phyloP scores from a whole-genome alignment of 2,113 vertebrate genomes.

The Anoplopoma fimbria region DNA sequence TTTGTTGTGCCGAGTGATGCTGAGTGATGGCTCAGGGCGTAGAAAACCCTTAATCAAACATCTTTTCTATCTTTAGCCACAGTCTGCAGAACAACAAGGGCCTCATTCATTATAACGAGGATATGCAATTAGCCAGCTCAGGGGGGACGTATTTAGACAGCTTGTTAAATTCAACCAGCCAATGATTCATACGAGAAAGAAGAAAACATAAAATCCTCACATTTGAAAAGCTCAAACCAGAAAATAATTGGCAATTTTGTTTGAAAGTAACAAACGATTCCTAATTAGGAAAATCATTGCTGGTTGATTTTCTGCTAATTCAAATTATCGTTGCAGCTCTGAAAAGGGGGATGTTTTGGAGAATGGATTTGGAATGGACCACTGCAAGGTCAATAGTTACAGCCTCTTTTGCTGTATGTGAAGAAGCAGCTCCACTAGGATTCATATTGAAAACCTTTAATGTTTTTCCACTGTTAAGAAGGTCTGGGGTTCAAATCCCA shows the following conservation, averaged over 20 bases:
- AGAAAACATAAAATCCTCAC: neutral
- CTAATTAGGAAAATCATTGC: neutral
- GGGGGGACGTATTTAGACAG: neutral
- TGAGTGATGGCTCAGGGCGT: neutral
- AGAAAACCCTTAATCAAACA: neutral
- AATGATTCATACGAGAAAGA: neutral
- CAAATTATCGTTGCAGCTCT: neutral
- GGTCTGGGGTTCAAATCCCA: neutral
- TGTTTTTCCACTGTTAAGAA: neutral
- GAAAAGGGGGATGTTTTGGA: neutral
- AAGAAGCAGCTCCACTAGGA: neutral
- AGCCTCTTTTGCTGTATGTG: neutral
- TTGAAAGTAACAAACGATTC: neutral
- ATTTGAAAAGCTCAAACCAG: neutral
- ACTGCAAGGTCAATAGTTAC: neutral
- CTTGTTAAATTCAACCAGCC: neutral
- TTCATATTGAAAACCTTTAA: neutral
- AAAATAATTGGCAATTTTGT: neutral
- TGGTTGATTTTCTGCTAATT: neutral
- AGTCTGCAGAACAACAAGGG: neutral
- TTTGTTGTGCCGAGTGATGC: neutral
- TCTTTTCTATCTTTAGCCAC: neutral
- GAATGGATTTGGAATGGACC: neutral
- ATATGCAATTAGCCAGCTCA: neutral
- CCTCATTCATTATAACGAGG: neutral